These are phyloP conservation scores for Pangasius macronema DNA, from an alignment of 2,797 vertebrate species.

Conservation along the genomic window DNA sequence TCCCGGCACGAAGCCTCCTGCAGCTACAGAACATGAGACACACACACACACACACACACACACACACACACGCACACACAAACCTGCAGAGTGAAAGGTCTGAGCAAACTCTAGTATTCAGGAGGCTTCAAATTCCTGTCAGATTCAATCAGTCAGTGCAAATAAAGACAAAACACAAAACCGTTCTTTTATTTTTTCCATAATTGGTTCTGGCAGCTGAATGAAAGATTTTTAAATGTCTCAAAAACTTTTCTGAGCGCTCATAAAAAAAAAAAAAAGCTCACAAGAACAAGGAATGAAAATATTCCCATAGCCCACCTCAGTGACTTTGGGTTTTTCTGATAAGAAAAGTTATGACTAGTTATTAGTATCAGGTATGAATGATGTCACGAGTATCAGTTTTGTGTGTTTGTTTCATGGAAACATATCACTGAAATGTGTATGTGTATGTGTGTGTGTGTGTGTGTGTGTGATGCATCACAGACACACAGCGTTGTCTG, in stretches of 20 bases:
- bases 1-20: constrained; percentile 24
- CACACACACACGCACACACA: constrained; percentile 12
- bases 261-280: neutral
- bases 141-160: constrained; percentile 27
- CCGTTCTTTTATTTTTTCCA: neutral
- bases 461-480: constrained; percentile 52
- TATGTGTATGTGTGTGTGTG: constrained; percentile 40
- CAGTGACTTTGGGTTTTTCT: neutral
- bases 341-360: neutral
- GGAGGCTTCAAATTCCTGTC: neutral
- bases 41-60: constrained; percentile 1
- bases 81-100: neutral
- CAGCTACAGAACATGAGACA: constrained; percentile 23
- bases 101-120: neutral
- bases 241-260: neutral
- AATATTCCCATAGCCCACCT: neutral
- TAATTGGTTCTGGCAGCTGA: neutral
- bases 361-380: neutral
- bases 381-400: neutral
- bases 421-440: neutral
- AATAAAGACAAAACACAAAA: constrained; percentile 3
- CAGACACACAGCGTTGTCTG: constrained; percentile 91
- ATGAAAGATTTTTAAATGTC: neutral
- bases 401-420: neutral
- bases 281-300: neutral